Evolutionary conservation across 92 coral and sea anemone genomes (phyloP).

Genomic region (Palythoa grandis): DNA sequence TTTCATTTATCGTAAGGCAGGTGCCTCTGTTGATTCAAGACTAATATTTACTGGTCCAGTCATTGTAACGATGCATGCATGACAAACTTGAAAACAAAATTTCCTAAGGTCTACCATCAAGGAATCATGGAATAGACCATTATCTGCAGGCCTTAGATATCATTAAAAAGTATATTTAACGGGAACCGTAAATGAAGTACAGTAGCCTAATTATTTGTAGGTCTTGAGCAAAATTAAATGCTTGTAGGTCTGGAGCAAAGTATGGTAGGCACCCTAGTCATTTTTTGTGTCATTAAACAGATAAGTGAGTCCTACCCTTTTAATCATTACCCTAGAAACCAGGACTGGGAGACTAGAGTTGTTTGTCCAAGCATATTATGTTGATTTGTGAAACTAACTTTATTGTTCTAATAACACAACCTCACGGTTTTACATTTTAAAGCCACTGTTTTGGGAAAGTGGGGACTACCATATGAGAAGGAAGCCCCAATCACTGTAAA

Average conservation of each 20-base stretch:
- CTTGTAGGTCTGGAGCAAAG: slow-evolving; percentile 5
- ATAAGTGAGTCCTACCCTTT: no score
- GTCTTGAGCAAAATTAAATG: no score
- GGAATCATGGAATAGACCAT: neutral
- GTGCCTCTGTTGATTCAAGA: slow-evolving; percentile 11
- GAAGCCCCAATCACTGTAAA: neutral
- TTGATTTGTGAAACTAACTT: no score
- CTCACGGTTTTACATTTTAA: neutral
- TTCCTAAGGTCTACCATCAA: slow-evolving; percentile 4
- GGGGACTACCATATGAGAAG: neutral
- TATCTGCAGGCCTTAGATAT: neutral
- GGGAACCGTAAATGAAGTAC: neutral
- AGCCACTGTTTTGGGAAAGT: neutral
- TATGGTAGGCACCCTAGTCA: neutral
- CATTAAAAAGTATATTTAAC: neutral
- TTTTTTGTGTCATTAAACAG: neutral
- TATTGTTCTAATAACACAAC: neutral
- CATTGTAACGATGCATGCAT: no score
- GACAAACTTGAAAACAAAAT: neutral
- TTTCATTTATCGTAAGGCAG: neutral
- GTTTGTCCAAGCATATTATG: neutral
- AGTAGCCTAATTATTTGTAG: no score
- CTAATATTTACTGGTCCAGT: no score
- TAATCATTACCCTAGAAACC: neutral
- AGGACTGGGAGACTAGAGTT: neutral